These are phyloP conservation scores for Oryctolagus cuniculus DNA, from an alignment of 2,113 vertebrate genomes.

Conservation along the genomic window DNA sequence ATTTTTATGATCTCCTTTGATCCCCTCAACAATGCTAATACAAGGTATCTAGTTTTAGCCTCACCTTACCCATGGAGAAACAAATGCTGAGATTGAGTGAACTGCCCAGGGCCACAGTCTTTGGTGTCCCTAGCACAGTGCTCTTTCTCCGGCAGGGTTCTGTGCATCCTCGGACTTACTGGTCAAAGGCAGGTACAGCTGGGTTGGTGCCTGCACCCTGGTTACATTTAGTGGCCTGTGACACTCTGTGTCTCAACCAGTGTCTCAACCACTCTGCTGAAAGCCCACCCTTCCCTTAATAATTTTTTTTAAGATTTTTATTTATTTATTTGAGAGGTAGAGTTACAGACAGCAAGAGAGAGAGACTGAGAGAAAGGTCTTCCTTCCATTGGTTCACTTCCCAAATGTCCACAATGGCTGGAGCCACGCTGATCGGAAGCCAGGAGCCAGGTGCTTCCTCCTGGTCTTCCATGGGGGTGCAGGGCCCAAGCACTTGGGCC, in stretches of 20 bases:
- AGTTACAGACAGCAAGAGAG: no score
- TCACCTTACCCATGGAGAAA: background rate
- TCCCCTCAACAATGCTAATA: background rate
- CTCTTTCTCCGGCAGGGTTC: background rate
- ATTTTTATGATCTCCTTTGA: slow-evolving; percentile 33
- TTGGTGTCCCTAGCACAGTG: background rate
- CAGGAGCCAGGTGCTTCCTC: no score
- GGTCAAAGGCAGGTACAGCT: background rate
- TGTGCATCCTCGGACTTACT: background rate
- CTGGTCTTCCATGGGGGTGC: no score
- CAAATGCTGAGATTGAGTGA: background rate
- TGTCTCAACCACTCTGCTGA: no score
- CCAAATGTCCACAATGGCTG: no score
- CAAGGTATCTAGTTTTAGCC: background rate
- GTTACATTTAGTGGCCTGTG: background rate
- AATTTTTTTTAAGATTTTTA: no score
- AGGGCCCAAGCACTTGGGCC: no score
- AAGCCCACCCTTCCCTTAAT: no score
- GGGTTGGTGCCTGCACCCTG: background rate
- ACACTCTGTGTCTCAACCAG: background rate
- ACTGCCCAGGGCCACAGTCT: background rate
- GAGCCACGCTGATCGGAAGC: no score
- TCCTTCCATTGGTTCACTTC: no score
- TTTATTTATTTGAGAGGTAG: no score
- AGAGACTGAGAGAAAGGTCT: no score